Conservation (phyloP, 2,888 invertebrate species). For the Strigamia maritima region DNA sequence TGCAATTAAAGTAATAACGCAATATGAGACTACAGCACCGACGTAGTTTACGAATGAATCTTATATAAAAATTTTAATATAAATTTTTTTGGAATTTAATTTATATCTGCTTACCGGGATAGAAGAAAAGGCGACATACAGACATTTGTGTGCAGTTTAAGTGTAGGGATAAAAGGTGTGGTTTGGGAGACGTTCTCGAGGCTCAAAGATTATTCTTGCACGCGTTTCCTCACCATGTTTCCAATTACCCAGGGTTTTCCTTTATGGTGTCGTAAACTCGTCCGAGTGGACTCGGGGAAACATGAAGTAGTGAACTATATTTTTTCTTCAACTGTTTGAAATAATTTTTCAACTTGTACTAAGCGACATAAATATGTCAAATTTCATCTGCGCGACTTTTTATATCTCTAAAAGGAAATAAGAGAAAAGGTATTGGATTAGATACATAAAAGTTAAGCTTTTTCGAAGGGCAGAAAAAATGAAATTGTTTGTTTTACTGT, state of each 20-base stretch:
- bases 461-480: not conserved
- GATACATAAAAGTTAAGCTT: not conserved
- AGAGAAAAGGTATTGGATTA: not conserved
- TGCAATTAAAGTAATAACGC: no score
- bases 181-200: not conserved
- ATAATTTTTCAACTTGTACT: slow-evolving; percentile 22
- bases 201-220: not conserved
- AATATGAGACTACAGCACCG: no score
- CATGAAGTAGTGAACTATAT: slow-evolving; percentile 9
- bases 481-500: slow-evolving; percentile 1
- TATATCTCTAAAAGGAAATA: not conserved
- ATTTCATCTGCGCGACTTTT: not conserved
- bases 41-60: no score
- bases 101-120: not conserved
- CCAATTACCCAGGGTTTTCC: slow-evolving; percentile 24
- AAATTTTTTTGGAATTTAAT: not conserved
- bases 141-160: not conserved
- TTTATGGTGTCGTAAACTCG: slow-evolving; percentile 30
- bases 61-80: no score
- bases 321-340: slow-evolving; percentile 19
- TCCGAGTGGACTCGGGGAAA: slow-evolving; percentile 13
- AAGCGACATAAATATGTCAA: slow-evolving; percentile 9
- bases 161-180: not conserved
- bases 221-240: not conserved
- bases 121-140: not conserved